These are phyloP conservation scores for Nomia melanderi DNA, from an alignment of 1,140 invertebrate genomes.

Conservation along the genomic window DNA sequence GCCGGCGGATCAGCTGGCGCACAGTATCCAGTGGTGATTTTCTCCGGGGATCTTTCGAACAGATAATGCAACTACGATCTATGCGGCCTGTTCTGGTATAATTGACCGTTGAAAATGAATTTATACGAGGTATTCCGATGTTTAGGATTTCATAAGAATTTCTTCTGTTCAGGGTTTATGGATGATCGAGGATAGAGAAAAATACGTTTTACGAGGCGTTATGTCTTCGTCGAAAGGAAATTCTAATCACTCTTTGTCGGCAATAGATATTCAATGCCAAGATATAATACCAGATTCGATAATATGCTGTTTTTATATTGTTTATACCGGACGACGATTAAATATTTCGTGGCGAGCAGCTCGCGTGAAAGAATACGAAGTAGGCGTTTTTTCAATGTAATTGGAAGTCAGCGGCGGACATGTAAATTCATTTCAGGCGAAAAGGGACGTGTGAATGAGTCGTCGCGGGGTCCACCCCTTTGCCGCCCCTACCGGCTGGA, in stretches of 20 bases:
- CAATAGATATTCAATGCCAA: no score
- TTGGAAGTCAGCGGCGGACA: constrained; percentile 8
- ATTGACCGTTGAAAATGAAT: not conserved
- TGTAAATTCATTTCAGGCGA: constrained; percentile 15
- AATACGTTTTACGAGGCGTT: no score
- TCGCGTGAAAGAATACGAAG: not conserved
- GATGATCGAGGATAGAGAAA: no score
- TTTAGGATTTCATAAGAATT: no score
- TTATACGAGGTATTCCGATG: no score
- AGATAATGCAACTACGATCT: not conserved
- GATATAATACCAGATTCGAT: no score
- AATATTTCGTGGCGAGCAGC: no score
- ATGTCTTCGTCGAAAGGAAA: no score
- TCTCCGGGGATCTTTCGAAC: not conserved
- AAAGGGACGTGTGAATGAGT: constrained; percentile 35
- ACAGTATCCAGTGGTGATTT: not conserved
- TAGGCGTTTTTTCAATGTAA: not conserved
- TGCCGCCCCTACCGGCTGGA: constrained; percentile 35
- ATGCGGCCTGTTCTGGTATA: not conserved
- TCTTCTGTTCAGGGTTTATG: no score
- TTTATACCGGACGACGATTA: no score
- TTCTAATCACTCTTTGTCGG: no score
- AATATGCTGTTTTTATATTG: no score
- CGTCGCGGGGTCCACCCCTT: constrained; percentile 14
- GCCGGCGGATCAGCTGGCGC: not conserved